Evolutionary conservation across 2,113 vertebrate genomes (phyloP), one percentile per base, ranked within the genome.

Genomic region (Ictalurus furcatus): DNA sequence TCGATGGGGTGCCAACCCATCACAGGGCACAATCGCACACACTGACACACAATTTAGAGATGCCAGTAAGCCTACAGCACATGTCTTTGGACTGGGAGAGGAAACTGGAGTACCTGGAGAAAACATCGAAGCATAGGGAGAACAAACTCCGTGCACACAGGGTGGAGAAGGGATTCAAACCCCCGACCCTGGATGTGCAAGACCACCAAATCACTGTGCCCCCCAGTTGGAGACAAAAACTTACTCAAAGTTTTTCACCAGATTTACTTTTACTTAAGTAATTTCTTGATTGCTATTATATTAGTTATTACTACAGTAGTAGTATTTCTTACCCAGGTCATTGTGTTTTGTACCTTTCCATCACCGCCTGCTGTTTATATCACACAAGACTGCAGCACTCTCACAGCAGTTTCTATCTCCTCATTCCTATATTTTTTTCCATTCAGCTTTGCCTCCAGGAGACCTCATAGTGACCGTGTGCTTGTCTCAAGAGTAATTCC

Each of bases 401-500:
- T 56, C 73, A 40, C n/a, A 30, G 54, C 69, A 59, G 54, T 82
- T 58, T 56, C 48, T 52, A 28, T 54, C 23, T 58, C 37, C 23
- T 79, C 85, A 37, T 82, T 23, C 52, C n/a, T 59, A 23, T 54
- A 40, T 34, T 11, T 19, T 19, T 67, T 65, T 88, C 78, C 67
- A 59, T 76, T 87, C 48, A 63, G 56, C 30, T 56, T 2, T 4
- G 63, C 56, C 58, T 91, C 25, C 74, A 56, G 58, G 17, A 76
- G 86, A 58, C 69, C 65, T 59, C 52, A 21, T 13, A 80, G 81
- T 23, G 21, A 44, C 61, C 40, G 1, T 1, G 52, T 16, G 30
- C 37, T n/a, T 52, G 58, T 88, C 25, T 71, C 34, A 69, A 71
- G 37, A 86, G 84, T 52, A 80, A 87, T 80, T 86, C 79, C 87